Evolutionary conservation across 1,140 invertebrate genomes (phyloP).

Genomic region (Drosophila setifemur): DNA sequence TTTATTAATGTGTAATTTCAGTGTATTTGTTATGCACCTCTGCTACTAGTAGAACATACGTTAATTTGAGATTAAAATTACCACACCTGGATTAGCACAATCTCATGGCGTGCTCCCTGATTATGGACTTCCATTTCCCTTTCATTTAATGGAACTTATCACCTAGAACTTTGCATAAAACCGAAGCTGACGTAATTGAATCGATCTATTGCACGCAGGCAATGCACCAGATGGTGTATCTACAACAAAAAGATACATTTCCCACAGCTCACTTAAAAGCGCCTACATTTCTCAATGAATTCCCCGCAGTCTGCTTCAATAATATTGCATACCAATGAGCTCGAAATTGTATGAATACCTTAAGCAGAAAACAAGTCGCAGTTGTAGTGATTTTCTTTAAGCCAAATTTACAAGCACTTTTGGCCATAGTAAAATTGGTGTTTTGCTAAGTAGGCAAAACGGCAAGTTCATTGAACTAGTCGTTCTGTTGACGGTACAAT

Average conservation of each 20-base stretch:
- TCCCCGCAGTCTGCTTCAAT: not conserved
- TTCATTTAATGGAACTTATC: not conserved
- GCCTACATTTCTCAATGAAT: constrained; percentile 12
- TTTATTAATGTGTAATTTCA: too few relatives aligned
- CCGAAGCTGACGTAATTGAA: constrained; percentile 43
- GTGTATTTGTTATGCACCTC: too few relatives aligned
- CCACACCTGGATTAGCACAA: too few relatives aligned
- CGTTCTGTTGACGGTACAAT: not conserved
- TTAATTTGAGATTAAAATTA: too few relatives aligned
- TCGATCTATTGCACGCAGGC: constrained; percentile 26
- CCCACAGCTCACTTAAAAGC: not conserved
- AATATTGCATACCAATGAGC: constrained; percentile 4
- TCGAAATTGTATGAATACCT: too few relatives aligned
- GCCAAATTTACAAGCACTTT: not conserved
- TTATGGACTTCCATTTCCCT: too few relatives aligned
- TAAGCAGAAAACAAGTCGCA: too few relatives aligned
- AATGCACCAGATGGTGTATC: not conserved
- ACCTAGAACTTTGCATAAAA: constrained; percentile 2
- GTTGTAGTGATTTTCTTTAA: not conserved
- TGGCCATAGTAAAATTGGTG: not conserved
- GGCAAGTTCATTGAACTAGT: constrained; percentile 26
- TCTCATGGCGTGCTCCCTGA: too few relatives aligned
- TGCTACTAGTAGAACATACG: too few relatives aligned
- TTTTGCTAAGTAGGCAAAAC: constrained; percentile 28
- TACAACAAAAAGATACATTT: not conserved